Conservation (phyloP, 2,797 vertebrate species). For the Cercopithecus mitis region DNA sequence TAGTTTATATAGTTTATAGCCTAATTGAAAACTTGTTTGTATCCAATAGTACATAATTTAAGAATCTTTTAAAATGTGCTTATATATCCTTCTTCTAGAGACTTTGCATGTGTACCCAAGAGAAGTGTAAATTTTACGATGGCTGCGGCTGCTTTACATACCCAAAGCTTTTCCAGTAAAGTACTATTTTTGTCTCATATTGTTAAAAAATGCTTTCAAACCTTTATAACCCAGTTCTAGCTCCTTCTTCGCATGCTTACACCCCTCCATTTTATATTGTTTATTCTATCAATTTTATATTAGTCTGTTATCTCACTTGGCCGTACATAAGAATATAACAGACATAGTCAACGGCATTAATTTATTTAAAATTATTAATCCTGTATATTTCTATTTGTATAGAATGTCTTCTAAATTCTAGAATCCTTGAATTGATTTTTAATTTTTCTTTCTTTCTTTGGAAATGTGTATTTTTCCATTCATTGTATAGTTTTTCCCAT, state of each 20-base stretch:
- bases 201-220: neutral
- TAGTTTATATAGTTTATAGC: neutral
- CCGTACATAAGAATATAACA: neutral
- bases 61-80: neutral
- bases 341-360: neutral
- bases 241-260: neutral
- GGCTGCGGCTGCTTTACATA: neutral
- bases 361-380: neutral
- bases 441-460: neutral
- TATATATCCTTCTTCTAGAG: neutral
- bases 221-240: neutral
- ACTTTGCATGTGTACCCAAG: neutral
- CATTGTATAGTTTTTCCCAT: neutral
- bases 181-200: neutral
- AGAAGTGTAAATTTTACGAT: neutral
- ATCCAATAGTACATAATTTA: neutral
- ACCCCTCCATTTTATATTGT: neutral
- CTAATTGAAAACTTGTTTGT: conserved; percentile 2
- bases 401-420: neutral
- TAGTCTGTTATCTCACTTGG: neutral
- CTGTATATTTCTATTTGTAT: neutral
- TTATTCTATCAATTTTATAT: neutral
- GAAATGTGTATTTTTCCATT: neutral
- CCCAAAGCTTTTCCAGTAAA: neutral
- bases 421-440: neutral